Evolutionary conservation across 2,797 vertebrate species (phyloP), one percentile per base, ranked within the genome.

Genomic region (Aulostomus chinensis): DNA sequence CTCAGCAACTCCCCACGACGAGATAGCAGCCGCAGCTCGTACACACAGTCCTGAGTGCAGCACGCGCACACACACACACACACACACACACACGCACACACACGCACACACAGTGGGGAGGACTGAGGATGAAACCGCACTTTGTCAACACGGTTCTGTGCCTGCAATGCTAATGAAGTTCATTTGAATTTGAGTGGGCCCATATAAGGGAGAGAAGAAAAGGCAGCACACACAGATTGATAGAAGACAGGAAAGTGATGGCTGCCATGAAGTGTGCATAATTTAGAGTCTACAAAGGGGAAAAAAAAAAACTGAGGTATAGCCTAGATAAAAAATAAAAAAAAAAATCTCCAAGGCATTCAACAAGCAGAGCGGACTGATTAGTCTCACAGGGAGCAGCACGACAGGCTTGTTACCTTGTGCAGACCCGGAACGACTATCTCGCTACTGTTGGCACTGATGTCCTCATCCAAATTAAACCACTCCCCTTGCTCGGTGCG

Each of bases 1-100:
- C 96, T 98, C 90, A 95, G 91, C 71, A 94, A 89, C 85, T 90
- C 93, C 42, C 93, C 95, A 0, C 87, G 85, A 52, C 92, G 93
- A 79, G 95, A 95, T 84, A 96, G 92, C 37, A 99, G 89, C 51
- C 96, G 92, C 80, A 99, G 92, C 86, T 97, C 94, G 0, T 98
- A 97, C 70, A 91, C 90, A 52, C 90, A 76, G 66, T 96, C 95
- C 96, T 99, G 80, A 35, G 29, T 35, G 16, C 37, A 22, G 33
- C 69, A 43, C 25, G 4, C 60, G 1, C 46, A 50, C 53, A 59
- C 58, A 60, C 62, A 57, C 12, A 50, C 24, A 42, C 58, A 21
- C 42, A 52, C 42, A 31, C 29, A 22, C 55, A 28, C 55, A 38
- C 26, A 43, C 37, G 62, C 48, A 58, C 48, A 57, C 48, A 37